Evolutionary conservation across 2,113 vertebrate genomes (phyloP), one percentile per base, ranked within the genome.

Genomic region (Artemisiospiza belli): DNA sequence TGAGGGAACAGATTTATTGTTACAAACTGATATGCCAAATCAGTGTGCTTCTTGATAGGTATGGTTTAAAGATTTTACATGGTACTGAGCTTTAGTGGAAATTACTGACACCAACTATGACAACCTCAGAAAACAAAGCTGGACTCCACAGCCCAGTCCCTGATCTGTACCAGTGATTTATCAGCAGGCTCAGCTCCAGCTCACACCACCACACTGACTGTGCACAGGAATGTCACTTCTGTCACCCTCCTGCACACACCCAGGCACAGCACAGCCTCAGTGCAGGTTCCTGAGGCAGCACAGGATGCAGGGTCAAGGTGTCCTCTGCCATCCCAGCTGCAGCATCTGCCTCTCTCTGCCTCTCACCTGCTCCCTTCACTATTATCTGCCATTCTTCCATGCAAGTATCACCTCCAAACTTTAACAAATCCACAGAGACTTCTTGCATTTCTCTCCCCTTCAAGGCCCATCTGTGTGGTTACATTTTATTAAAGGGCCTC

Each of bases 41-140:
- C 31, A 44, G 8, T 20, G 52, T 30, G 15, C 7, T 47, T 49
- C 46, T 35, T 22, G 16, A 25, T 17, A 52, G 1, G 5, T 16
- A 5, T 8, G 44, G 62, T 28, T 83, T 52, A 68, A 72, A 43
- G 33, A 24, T 30, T 27, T 16, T 8, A 8, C 3, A 15, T 0
- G 8, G 23, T 19, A 79, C 3, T 27, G 43, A 28, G 31, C 9
- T 82, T 43, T 27, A 70, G 12, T 31, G 49, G 18, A 61, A 81
- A 64, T 22, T 52, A 82, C 21, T 78, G 39, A 70, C 35, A 67
- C 21, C 25, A 74, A 21, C 15, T 22, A 33, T 0, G 0, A 67
- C 23, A 81, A 0, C 2, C 31, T 55, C 16, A 76, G 39, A 51
- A 39, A 80, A 74, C 1, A 1, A 83, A 89, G 37, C 3, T 0